Evolutionary conservation across 2,113 vertebrate genomes (phyloP).

Genomic region (Platichthys flesus): DNA sequence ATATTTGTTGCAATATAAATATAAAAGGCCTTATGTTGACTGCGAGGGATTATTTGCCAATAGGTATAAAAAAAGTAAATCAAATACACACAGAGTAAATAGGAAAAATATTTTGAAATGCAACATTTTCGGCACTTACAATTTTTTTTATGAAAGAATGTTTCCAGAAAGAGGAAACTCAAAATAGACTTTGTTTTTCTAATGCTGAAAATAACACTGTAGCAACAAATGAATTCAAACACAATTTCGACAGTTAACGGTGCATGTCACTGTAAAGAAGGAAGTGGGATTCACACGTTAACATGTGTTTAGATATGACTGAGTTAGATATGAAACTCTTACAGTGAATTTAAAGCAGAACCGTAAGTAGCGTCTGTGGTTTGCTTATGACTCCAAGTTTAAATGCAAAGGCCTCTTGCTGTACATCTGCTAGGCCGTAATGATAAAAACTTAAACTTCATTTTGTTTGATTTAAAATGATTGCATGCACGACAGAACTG

Average conservation of each 20-base stretch:
- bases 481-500: too few relatives aligned
- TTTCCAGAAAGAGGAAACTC: conserved; percentile 40
- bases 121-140: too few relatives aligned
- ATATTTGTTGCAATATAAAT: neutral
- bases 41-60: too few relatives aligned
- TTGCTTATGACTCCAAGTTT: neutral
- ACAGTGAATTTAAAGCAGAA: neutral
- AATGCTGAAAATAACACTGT: neutral
- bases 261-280: conserved; percentile 15
- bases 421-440: too few relatives aligned
- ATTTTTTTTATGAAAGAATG: too few relatives aligned
- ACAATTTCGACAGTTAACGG: too few relatives aligned
- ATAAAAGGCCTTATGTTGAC: neutral
- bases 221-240: neutral
- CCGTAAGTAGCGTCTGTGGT: neutral
- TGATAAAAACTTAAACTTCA: too few relatives aligned
- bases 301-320: neutral
- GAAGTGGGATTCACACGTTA: conserved; percentile 26
- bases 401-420: neutral
- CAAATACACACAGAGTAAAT: too few relatives aligned
- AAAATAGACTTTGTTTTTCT: neutral
- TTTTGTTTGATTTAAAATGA: too few relatives aligned
- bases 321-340: too few relatives aligned
- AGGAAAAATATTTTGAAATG: neutral
- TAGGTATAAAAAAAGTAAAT: too few relatives aligned